Evolutionary conservation across 1,140 invertebrate species (phyloP), one percentile per base, ranked within the genome.

Genomic region (Pseudomyrmex flavicornis): DNA sequence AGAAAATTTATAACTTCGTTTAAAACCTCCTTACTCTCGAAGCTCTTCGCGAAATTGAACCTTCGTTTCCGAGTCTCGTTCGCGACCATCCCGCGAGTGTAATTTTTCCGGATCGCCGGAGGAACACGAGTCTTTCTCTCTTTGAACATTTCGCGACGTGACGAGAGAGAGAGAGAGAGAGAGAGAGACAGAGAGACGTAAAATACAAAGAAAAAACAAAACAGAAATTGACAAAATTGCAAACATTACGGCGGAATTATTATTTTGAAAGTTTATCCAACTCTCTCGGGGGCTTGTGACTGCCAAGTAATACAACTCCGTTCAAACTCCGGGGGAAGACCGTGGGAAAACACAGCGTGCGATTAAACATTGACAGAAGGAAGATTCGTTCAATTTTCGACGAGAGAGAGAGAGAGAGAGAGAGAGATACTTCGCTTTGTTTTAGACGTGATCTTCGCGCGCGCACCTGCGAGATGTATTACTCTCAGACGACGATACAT

Each of bases 1-100:
- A 59, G 35, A 5, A 70, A 72, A 80, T 80, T 70, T 80, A 70
- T 80, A 80, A 80, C 76, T 80, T 72, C 66, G 76, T 80, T 80
- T 61, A 80, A 35, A 50, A 80, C 66, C 65, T 80, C 66, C 54
- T 80, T 80, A 72, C 65, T n/a, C 35, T 12, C 20, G 20, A 15
- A 26, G 66, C 76, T 80, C 66, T 80, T 46, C 70, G 54, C 54
- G 66, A 17, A 72, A 80, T 80, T 80, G 66, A 80, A 26, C 66
- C 54, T 72, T 80, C 70, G 66, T 72, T 80, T 70, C 76, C 76
- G 44, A 17, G 65, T 1, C 44, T 35, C 65, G 48, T 58, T 70
- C 20, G 12, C 26, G 70, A 17, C 20, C 13, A 66, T 12, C 22
- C 22, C 61, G 77, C 26, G 63, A 50, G 63, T 56, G 52, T 17